These are phyloP conservation scores for Macrosoma leucophasiata DNA, from an alignment of 2,888 invertebrate species.

Conservation along the genomic window DNA sequence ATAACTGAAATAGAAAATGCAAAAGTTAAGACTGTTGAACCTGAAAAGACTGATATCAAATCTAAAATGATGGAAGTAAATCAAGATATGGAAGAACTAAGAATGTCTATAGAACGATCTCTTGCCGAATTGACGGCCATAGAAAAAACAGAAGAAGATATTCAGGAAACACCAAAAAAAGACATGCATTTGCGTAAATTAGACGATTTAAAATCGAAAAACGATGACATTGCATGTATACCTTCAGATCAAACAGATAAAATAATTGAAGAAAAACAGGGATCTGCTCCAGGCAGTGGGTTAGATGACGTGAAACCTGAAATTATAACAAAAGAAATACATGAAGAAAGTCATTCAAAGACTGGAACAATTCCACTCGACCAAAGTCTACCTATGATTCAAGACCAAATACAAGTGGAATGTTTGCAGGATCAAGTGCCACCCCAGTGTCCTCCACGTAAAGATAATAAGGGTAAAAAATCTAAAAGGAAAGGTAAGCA, in stretches of 20 bases:
- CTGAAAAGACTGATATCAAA: slow-evolving; percentile 56
- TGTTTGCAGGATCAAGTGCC: slow-evolving; percentile 21
- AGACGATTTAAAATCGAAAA: no score
- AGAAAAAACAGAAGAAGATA: slow-evolving; percentile 45
- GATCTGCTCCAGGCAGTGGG: no score
- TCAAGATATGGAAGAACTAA: slow-evolving; percentile 62
- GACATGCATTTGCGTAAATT: no score
- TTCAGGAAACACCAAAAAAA: slow-evolving; percentile 33
- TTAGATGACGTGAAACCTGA: no score
- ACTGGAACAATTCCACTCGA: background rate
- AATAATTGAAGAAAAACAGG: no score
- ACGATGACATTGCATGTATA: no score
- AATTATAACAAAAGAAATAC: background rate
- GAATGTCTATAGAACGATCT: slow-evolving; percentile 59
- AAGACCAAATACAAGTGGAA: slow-evolving; percentile 3
- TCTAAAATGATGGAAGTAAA: slow-evolving; percentile 66
- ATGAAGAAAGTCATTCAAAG: slow-evolving; percentile 1
- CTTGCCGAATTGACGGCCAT: slow-evolving; percentile 55
- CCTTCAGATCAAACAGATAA: no score
- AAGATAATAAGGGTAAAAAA: slow-evolving; percentile 60
- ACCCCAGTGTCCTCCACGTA: slow-evolving; percentile 45
- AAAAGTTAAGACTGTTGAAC: slow-evolving; percentile 22
- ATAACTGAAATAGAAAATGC: slow-evolving; percentile 28
- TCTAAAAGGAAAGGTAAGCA: no score
- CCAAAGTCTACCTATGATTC: background rate